Evolutionary conservation across 2,797 vertebrate genomes (phyloP), one percentile per base, ranked within the genome.

Genomic region (Simalia tracyae): DNA sequence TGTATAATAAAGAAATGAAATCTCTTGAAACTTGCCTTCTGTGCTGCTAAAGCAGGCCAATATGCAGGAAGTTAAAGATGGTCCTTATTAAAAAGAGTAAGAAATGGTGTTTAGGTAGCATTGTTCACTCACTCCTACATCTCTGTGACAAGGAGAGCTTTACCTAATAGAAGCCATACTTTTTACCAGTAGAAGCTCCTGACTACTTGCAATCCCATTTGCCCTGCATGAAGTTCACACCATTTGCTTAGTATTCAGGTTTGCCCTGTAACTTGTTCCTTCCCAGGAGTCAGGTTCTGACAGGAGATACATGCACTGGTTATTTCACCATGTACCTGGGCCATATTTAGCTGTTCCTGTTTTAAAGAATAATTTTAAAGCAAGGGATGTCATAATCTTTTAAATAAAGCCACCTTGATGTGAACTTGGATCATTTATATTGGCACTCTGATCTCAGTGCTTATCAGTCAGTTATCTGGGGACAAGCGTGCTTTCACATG

Each of bases 21-120:
- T 94, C 61, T 50, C 85, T 95, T 68, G 50, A 92, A 92, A 90
- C 0, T 12, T 10, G 3, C 60, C 94, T 91, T 92, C 92, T 94
- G 19, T 22, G 12, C 24, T 93, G 59, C 64, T 28, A 88, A 94
- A 94, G 63, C 1, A 28, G 0, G 0, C 88, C 60, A 87, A 87
- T 50, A 89, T 86, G 63, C 28, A 86, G 89, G 90, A 66, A 89
- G 91, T 86, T 90, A 76, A 81, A 88, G 61, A 4, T 88, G 31
- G 0, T 57, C 9, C 66, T 84, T 4, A 92, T 28, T 91, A 85
- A 24, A 22, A 56, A 1, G 60, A 88, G 31, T 89, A 5, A 60
- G 86, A 93, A 94, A 4, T 0, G 1, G 2, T 0, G 0, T 85
- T 81, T 88, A 90, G 28, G n/a, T 87, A 87, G 81, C 5, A 36